Conservation (phyloP, 1,140 invertebrate species). For the Drosophila tropicalis region DNA sequence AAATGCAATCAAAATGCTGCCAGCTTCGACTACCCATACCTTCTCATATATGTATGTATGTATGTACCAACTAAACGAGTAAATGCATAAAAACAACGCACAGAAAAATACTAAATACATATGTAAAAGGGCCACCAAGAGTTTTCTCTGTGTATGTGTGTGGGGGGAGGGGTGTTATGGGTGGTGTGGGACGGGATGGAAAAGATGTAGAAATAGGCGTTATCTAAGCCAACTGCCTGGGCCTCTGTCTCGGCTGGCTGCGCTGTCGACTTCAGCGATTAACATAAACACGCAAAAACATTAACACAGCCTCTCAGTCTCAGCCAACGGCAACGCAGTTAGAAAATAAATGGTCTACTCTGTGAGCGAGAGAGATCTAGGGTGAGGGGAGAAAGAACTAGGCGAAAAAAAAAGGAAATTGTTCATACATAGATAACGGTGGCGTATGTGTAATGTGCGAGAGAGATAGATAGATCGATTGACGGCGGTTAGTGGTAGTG, state of each 20-base stretch:
- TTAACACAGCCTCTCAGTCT: conserved; percentile 70
- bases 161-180: conserved; percentile 12
- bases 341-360: conserved; percentile 46
- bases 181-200: conserved; percentile 26
- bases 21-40: conserved; percentile 20
- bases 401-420: conserved; percentile 32
- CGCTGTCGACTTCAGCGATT: conserved; percentile 59
- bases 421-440: conserved; percentile 78
- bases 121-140: conserved; percentile 10
- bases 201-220: conserved; percentile 45
- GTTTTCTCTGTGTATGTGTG: conserved; percentile 6
- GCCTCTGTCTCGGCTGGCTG: conserved; percentile 30
- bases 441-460: conserved; percentile 76
- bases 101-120: conserved; percentile 39
- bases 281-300: conserved; percentile 83
- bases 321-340: conserved; percentile 74
- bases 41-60: neutral
- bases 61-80: conserved; percentile 31
- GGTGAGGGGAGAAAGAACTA: conserved; percentile 22
- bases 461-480: conserved; percentile 30
- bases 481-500: conserved; percentile 15
- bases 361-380: conserved; percentile 24
- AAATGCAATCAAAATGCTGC: conserved; percentile 63
- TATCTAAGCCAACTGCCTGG: conserved; percentile 59
- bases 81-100: conserved; percentile 67